Base-by-base conservation (phyloP, 2,888 invertebrate genomes). In the Drosophila kanekoi region DNA sequence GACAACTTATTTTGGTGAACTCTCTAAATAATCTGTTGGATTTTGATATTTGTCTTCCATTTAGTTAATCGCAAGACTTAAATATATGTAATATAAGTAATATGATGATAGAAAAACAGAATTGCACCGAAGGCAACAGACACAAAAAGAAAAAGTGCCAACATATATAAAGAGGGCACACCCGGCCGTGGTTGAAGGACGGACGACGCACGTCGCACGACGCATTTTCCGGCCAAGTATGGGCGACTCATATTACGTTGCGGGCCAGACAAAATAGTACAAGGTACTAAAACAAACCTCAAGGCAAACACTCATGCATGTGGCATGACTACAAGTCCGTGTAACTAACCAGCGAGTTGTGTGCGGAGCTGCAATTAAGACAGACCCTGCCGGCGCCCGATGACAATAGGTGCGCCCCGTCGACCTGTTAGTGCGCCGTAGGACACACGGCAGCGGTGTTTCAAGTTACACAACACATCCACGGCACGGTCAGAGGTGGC, bases 201-300 rank as follows among this genome's bases (percentile, higher is more conserved):
- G 72, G 49, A 63, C 52, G 56, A 49, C 40, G 47, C 28, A 63
- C 52, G 56, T 44, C 40, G 47, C 28, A 65, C 45, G 49, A 49
- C 52, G 45, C 63, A 62, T 71, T 74, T 72, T 77, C 52, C 44
- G 73, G 73, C 66, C 66, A 54, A 58, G 65, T 40, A 77, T 68
- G 62, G 54, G 67, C 76, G 67, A 81, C 84, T 87, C 87, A 87
- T 79, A 85, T 81, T 81, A 84, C 85, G 48, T 64, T 68, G 70
- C 62, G 64, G 61, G 67, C 71, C 71, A 35, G 37, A 14, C 54
- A 35, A 40, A 54, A 58, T 47, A 58, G 61, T 48, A 72, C 41
- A 44, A 38, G 43, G 63, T 48, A 59, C 47, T 60, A 65, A 47
- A 64, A 48, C 54, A 41, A 62, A 37, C 53, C 37, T 45, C 58